A percentile compares a stretch with the other conserved stretches of the same genome.
Evolutionary conservation across 2,888 invertebrate genomes (phyloP).

Genomic region (Gisinianus flammeolus): DNA sequence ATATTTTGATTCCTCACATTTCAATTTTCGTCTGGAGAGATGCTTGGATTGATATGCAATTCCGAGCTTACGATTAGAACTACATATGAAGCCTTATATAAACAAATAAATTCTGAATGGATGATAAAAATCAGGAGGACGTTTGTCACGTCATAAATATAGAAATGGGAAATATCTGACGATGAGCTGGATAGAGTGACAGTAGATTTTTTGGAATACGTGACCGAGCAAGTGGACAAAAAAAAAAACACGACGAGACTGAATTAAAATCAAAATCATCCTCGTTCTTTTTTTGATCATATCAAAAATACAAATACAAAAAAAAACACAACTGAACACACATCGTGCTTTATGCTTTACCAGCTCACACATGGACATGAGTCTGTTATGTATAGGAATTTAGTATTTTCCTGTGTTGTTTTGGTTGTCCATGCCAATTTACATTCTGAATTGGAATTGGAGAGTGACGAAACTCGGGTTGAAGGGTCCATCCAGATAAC

Average conservation of each 20-base stretch:
- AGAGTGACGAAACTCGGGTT: slow-evolving; percentile 24
- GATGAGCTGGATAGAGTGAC: background rate
- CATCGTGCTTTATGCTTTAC: too few relatives aligned
- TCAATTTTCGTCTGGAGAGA: too few relatives aligned
- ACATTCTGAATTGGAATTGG: background rate
- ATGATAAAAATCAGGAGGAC: slow-evolving; percentile 9
- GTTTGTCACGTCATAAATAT: slow-evolving; percentile 18
- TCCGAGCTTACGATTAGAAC: too few relatives aligned
- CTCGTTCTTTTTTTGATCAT: too few relatives aligned
- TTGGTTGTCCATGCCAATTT: background rate
- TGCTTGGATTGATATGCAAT: too few relatives aligned
- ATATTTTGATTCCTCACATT: too few relatives aligned
- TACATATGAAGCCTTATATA: too few relatives aligned
- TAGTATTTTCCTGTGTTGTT: background rate
- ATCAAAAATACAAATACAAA: too few relatives aligned
- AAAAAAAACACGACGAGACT: background rate
- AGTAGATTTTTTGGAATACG: slow-evolving; percentile 3
- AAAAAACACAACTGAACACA: too few relatives aligned
- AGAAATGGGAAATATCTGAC: background rate
- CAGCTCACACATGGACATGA: background rate
- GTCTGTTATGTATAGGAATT: background rate
- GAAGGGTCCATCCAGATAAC: slow-evolving; percentile 21
- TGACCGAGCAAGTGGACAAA: slow-evolving; percentile 17
- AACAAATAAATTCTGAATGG: too few relatives aligned
- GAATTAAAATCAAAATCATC: background rate